Conservation (phyloP, 2,113 vertebrate species). For the Murina feae region DNA sequence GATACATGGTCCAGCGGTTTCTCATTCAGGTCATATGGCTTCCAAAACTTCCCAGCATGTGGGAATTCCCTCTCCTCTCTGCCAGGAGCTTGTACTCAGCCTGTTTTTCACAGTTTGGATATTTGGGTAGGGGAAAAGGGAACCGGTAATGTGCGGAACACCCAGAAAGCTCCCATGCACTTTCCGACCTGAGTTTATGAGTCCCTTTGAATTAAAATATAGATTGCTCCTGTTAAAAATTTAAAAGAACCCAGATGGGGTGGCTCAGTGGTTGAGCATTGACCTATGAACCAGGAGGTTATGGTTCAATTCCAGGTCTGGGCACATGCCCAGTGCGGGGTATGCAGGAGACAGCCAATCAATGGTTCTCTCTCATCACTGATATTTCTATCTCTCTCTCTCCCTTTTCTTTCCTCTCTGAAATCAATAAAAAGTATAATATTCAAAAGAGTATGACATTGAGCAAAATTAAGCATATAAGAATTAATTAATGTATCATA, state of each 20-base stretch:
- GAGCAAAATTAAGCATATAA: neutral
- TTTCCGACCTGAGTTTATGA: slow-evolving; percentile 3
- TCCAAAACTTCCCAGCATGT: neutral
- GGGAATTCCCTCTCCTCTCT: neutral
- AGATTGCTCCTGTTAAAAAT: neutral
- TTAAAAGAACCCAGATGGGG: neutral
- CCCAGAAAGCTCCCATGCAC: neutral
- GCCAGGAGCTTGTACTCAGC: neutral
- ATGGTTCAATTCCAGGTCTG: too few species aligned
- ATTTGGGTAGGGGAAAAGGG: neutral
- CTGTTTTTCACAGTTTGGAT: neutral
- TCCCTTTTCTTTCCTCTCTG: too few species aligned
- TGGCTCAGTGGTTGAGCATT: too few species aligned
- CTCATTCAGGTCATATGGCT: neutral
- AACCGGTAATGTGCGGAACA: neutral
- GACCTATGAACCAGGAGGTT: too few species aligned
- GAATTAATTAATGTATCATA: neutral
- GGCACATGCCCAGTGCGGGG: too few species aligned
- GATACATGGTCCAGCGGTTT: neutral
- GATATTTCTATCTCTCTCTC: too few species aligned
- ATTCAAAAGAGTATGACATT: neutral
- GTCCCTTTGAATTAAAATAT: neutral
- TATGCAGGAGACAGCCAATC: too few species aligned
- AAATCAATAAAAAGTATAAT: too few species aligned
- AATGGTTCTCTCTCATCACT: too few species aligned